Conservation (phyloP, 2,797 vertebrate genomes). For the Peromyscus eremicus region DNA sequence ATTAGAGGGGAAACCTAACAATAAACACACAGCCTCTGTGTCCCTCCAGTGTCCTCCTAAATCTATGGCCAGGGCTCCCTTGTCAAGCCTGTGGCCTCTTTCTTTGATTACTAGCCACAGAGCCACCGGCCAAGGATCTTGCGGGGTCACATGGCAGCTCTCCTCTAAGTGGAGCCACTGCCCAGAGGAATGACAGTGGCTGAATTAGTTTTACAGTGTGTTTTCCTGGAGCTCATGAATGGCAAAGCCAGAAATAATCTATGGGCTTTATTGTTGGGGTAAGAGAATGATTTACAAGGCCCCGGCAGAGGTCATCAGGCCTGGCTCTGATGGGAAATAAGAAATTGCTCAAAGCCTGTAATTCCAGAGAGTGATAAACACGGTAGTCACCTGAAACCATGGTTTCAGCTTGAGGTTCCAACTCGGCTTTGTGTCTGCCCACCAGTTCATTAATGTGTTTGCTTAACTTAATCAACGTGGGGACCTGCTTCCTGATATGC, state of each 20-base stretch:
- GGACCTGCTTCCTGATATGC: background rate
- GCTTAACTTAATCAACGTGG: background rate
- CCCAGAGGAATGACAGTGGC: background rate
- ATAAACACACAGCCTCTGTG: fast-evolving
- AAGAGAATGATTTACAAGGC: constrained; percentile 58
- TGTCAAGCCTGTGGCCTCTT: background rate
- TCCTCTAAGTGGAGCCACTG: background rate
- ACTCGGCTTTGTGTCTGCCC: constrained; percentile 45
- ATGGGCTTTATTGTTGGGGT: background rate
- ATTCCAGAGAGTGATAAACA: constrained; percentile 62
- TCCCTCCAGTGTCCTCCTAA: too few relatives aligned
- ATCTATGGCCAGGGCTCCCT: background rate
- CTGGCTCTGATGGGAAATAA: constrained; percentile 28
- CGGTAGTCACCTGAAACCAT: constrained; percentile 56
- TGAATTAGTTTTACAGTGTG: background rate
- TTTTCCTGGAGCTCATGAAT: constrained; percentile 33
- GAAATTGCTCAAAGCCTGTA: constrained; percentile 28
- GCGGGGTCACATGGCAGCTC: constrained; percentile 1
- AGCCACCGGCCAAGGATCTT: background rate
- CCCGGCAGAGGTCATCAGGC: constrained; percentile 25
- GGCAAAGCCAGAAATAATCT: background rate
- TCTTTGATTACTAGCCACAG: background rate
- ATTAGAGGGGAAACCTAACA: background rate
- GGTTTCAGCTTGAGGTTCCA: constrained; percentile 61
- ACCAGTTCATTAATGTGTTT: constrained; percentile 62